These are phyloP conservation scores for Caerostris darwini DNA, from an alignment of 1,140 invertebrate genomes.

Conservation along the genomic window DNA sequence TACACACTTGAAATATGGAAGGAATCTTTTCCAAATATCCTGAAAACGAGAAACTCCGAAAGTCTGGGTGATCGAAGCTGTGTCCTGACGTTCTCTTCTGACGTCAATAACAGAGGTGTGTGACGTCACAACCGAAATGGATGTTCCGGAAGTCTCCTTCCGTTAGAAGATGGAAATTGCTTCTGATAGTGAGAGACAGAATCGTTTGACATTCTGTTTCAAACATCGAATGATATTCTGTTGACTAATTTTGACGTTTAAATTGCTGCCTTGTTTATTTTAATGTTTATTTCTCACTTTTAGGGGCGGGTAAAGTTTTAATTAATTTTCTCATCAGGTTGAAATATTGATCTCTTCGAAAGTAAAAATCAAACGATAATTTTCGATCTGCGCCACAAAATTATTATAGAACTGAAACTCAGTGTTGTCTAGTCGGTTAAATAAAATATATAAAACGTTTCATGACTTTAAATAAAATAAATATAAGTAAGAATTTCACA, in stretches of 20 bases:
- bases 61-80: background rate
- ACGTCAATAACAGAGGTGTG: background rate
- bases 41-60: background rate
- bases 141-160: background rate
- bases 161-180: background rate
- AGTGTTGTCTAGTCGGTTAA: no score
- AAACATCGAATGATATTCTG: background rate
- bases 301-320: no score
- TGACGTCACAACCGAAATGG: slow-evolving; percentile 27
- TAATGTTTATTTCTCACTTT: no score
- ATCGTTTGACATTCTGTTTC: background rate
- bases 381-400: no score
- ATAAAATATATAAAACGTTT: no score
- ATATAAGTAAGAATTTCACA: no score
- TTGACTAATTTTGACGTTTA: background rate
- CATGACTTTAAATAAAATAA: no score
- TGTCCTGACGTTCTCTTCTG: background rate
- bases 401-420: no score
- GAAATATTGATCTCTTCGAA: no score
- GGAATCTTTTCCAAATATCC: background rate
- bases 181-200: background rate
- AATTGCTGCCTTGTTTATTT: no score
- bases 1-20: background rate
- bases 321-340: no score
- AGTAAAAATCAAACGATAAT: no score